Conservation (phyloP, 2,888 invertebrate genomes). For the Leucozona laternaria region DNA sequence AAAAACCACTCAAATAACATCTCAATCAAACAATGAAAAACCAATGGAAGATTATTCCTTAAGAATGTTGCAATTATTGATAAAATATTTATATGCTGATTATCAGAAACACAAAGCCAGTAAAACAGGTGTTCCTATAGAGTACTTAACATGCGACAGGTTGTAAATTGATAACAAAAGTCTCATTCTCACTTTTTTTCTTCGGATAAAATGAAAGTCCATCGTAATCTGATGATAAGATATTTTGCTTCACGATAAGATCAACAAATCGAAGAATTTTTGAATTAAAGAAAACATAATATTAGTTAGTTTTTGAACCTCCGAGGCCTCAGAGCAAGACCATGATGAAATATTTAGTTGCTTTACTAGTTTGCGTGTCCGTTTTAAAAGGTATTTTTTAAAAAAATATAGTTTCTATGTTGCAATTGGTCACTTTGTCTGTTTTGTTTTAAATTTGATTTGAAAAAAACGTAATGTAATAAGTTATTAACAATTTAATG, state of each 20-base stretch:
- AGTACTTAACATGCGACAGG: conserved; percentile 9
- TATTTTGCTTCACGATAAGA: conserved; percentile 39
- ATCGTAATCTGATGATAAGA: conserved; percentile 52
- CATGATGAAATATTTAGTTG: conserved; percentile 34
- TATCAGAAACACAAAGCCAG: not conserved
- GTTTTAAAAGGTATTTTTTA: conserved; percentile 44
- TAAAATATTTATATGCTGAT: not conserved
- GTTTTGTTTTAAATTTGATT: no score
- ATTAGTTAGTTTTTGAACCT: conserved; percentile 38
- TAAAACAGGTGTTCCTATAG: conserved; percentile 54
- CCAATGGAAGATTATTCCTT: not conserved
- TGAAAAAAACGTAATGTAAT: no score
- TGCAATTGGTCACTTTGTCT: no score
- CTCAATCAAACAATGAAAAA: not conserved
- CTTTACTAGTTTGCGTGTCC: conserved; percentile 18
- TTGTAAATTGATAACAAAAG: conserved; percentile 27
- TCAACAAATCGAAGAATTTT: conserved; percentile 9
- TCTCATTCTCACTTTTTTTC: conserved; percentile 14
- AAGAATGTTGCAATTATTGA: conserved; percentile 20
- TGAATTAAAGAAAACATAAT: not conserved
- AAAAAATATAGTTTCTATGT: not conserved
- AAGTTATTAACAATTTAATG: no score
- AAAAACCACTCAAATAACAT: not conserved
- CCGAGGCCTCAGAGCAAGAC: conserved; percentile 12
- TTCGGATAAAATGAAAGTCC: conserved; percentile 23